Evolutionary conservation across 53 echinoderm and acorn worm species (phyloP).

Genomic region (Paracentrotus lividus): DNA sequence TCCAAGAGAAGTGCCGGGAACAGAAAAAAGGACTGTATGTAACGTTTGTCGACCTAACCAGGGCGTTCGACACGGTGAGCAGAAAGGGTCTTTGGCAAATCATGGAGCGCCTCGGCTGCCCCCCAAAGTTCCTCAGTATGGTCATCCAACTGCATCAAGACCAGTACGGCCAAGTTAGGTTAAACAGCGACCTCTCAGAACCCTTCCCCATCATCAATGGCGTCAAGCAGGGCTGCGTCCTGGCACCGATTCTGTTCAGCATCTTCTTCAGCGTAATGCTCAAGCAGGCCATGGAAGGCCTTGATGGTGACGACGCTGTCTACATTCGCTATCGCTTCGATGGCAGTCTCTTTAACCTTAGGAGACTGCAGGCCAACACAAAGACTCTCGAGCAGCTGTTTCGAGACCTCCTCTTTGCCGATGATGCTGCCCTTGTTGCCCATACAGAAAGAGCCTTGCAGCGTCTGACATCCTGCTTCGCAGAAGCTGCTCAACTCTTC

Average conservation of each 20-base stretch:
- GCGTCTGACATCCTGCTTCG: no score
- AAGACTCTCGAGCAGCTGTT: no score
- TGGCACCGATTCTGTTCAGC: conserved; percentile 62
- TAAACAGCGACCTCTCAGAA: conserved; percentile 38
- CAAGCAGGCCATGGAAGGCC: conserved; percentile 55
- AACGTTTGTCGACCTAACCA: conserved; percentile 74
- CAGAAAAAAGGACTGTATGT: conserved; percentile 58
- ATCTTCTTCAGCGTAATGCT: neutral
- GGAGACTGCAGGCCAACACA: no score
- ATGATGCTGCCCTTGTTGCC: no score
- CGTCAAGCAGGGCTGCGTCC: conserved; percentile 68
- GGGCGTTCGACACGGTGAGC: conserved; percentile 69
- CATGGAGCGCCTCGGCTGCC: conserved; percentile 68
- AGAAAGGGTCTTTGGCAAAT: conserved; percentile 68
- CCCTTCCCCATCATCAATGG: neutral
- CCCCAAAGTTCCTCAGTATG: conserved; percentile 63
- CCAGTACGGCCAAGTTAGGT: conserved; percentile 63
- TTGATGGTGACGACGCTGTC: no score
- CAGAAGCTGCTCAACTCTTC: no score
- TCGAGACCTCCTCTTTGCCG: no score
- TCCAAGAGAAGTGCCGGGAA: conserved; percentile 70
- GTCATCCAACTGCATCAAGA: conserved; percentile 65
- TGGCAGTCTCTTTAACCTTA: no score
- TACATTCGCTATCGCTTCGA: no score
- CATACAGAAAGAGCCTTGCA: no score